These are phyloP conservation scores for Brienomyrus longianalis DNA, from an alignment of 2,113 vertebrate species.

Conservation along the genomic window DNA sequence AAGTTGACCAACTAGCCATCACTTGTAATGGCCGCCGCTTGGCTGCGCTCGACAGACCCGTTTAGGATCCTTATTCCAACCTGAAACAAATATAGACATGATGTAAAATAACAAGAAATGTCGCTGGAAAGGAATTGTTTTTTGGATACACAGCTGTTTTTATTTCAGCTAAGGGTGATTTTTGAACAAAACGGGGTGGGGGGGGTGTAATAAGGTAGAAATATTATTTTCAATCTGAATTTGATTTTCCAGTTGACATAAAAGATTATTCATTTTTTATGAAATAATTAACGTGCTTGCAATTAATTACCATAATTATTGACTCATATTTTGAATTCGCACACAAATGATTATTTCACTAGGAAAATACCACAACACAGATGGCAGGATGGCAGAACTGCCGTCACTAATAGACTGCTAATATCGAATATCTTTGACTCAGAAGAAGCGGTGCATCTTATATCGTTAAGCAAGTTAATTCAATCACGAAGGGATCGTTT, in stretches of 20 bases:
- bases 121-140: neutral
- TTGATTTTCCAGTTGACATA: neutral
- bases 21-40: neutral
- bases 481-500: neutral
- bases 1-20: neutral
- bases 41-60: neutral
- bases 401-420: neutral
- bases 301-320: neutral
- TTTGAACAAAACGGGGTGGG: neutral
- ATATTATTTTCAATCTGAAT: neutral
- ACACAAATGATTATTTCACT: neutral
- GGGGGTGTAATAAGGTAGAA: neutral
- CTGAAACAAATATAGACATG: neutral
- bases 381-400: neutral
- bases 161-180: neutral
- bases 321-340: neutral
- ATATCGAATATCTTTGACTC: neutral
- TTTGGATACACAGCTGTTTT: neutral
- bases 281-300: neutral
- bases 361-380: neutral
- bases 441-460: neutral
- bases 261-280: neutral
- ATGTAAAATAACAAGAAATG: neutral
- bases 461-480: neutral
- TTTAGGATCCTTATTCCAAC: neutral